Percentiles rank a stretch among this genome's conserved stretches.
phyloP scores from a whole-genome alignment of 2,113 vertebrate species.

The Odontophorus gujanensis region DNA sequence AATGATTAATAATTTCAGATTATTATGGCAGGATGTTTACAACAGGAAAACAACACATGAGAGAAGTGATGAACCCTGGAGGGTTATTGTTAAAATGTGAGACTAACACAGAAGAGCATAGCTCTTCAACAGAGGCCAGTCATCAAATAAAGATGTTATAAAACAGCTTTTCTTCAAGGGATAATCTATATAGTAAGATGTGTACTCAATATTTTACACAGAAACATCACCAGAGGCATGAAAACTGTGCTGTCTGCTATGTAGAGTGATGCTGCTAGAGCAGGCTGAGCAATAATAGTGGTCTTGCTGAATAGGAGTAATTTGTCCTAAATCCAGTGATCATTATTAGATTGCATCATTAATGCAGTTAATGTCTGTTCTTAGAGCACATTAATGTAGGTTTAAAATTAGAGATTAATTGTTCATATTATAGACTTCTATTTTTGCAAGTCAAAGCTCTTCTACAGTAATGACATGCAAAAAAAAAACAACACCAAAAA shows the following conservation, averaged over 20 bases:
- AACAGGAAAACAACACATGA: not conserved
- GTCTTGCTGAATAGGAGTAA: not conserved
- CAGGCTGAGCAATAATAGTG: not conserved
- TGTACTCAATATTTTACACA: not conserved
- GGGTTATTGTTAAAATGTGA: not conserved
- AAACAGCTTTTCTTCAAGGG: not conserved
- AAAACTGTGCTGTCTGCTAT: not conserved
- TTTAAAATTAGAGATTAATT: conserved; percentile 30
- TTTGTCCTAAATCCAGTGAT: not conserved
- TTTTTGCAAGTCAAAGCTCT: conserved; percentile 19
- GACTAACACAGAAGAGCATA: not conserved
- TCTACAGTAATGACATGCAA: conserved; percentile 1
- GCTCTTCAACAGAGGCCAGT: not conserved
- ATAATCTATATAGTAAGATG: not conserved
- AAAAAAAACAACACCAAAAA: not conserved
- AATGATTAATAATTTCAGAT: not conserved
- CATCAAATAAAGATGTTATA: accelerated
- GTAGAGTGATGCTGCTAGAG: not conserved
- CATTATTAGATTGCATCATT: not conserved
- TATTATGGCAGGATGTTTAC: not conserved
- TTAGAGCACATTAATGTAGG: not conserved
- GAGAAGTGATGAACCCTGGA: not conserved
- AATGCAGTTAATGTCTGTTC: conserved; percentile 17
- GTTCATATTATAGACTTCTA: conserved; percentile 7
- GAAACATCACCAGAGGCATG: not conserved